Evolutionary conservation across 2,888 invertebrate genomes (phyloP).

Genomic region (Prenolepis imparis): DNA sequence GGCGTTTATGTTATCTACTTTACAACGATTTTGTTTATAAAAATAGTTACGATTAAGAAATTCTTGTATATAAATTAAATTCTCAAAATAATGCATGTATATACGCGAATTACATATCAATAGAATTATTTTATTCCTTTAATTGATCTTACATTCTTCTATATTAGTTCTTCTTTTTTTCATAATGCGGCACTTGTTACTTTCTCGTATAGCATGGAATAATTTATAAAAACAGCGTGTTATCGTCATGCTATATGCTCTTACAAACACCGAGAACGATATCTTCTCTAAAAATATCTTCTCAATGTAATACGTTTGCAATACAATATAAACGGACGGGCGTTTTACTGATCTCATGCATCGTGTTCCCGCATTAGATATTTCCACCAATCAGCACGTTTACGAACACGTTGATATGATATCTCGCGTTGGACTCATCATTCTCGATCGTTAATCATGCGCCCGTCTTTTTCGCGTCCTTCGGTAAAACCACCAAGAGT

Average conservation of each 20-base stretch:
- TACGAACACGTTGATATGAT: slow-evolving; percentile 7
- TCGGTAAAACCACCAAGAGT: not conserved
- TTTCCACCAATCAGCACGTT: not conserved
- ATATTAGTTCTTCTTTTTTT: not conserved
- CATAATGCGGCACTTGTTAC: not conserved
- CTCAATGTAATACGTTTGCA: not conserved
- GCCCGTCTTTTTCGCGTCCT: not conserved
- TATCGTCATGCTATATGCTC: not conserved
- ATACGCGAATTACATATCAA: not conserved
- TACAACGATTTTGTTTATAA: not conserved
- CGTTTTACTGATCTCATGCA: not conserved
- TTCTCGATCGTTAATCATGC: slow-evolving; percentile 34
- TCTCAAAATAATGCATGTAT: not conserved
- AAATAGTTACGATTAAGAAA: not conserved
- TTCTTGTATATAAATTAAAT: not conserved
- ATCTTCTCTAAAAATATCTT: not conserved
- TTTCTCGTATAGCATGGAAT: not conserved
- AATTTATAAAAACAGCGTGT: not conserved
- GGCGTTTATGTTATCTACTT: not conserved
- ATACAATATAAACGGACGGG: not conserved
- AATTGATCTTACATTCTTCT: not conserved
- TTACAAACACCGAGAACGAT: not conserved
- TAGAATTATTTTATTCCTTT: not conserved
- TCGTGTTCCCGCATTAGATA: not conserved
- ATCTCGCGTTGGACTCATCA: not conserved